Conservation (phyloP, 2,797 vertebrate species). For the Sebastes hubbsi region DNA sequence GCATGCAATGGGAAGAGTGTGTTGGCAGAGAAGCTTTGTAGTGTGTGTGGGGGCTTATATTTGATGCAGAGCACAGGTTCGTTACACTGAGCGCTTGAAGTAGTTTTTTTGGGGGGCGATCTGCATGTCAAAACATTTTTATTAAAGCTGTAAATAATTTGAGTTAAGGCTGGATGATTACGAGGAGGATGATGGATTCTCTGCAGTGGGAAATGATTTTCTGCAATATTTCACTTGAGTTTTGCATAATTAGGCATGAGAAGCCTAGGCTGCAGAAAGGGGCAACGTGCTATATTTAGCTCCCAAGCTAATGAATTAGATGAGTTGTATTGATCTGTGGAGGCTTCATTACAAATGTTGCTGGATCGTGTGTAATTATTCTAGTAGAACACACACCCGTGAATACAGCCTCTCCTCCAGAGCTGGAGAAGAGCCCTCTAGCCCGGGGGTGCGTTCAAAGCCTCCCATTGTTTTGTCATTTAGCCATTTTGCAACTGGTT, state of each 20-base stretch:
- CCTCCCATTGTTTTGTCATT: slow-evolving; percentile 71
- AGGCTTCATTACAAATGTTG: slow-evolving; percentile 70
- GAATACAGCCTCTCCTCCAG: slow-evolving; percentile 35
- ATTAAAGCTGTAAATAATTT: slow-evolving; percentile 65
- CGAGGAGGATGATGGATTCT: slow-evolving; percentile 55
- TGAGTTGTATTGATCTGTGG: slow-evolving; percentile 74
- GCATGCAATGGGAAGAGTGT: background rate
- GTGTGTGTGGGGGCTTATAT: background rate
- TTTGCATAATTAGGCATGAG: slow-evolving; percentile 70
- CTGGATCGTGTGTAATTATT: slow-evolving; percentile 47
- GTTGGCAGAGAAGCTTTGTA: background rate
- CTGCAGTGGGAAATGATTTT: slow-evolving; percentile 58
- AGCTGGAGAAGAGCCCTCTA: slow-evolving; percentile 42
- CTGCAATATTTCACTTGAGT: slow-evolving; percentile 63
- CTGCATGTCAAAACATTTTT: slow-evolving; percentile 62
- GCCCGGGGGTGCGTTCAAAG: slow-evolving; percentile 48
- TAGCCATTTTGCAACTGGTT: slow-evolving; percentile 72
- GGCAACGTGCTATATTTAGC: slow-evolving; percentile 64
- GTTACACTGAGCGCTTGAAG: slow-evolving; percentile 5
- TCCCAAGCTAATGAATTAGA: slow-evolving; percentile 69
- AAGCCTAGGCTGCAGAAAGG: slow-evolving; percentile 48
- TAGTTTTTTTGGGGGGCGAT: slow-evolving; percentile 22
- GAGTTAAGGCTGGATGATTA: slow-evolving; percentile 40
- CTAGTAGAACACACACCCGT: slow-evolving; percentile 29
- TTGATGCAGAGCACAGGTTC: slow-evolving; percentile 21